Base-by-base conservation (phyloP, 2,888 invertebrate species). In the Blomia tropicalis region DNA sequence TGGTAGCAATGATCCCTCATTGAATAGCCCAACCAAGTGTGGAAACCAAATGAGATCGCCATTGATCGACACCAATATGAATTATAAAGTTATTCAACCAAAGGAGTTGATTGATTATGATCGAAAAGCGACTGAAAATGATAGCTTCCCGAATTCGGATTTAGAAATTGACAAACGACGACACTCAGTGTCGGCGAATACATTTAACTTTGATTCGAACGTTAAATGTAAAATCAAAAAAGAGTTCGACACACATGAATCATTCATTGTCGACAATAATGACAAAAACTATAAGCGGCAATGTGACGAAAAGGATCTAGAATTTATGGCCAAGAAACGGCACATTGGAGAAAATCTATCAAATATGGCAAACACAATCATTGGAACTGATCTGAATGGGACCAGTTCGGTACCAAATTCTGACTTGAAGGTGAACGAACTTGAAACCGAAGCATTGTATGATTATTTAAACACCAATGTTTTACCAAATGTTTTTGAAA, bases 381-480 rank as follows among this genome's bases (percentile, higher is more conserved):
- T 22, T 2, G 22, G 14, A 19, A 25, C 11, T 23, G 25, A 47
- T 47, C 11, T 19, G 17, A 47, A 19, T 14, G 31, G 23, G 11
- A 11, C 31, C 14, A 36, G 23, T 19, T 19, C 43, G 32, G n/a
- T 60, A 11, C 41, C 22, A 19, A 41, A 25, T 32, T 63, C 60
- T n/a, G 69, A 68, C 58, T 65, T 69, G 5, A 66, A 65, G 56
- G 66, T 69, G 19, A 65, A 63, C 58, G 64, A 67, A 41, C 58
- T 69, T 51, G 69, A 68, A 58, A 67, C 66, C 2, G 85, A 86
- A 73, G 84, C 83, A 66, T 75, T 87, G 66, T 85, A 85, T 72
- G 86, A 85, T 47, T 62, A 62, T 74, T 87, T 86, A 73, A 77
- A 60, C 43, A 32, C 47, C 11, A 60, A 29, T 36, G 11, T 47